These are phyloP conservation scores for Drosophila nigromelanica DNA, from an alignment of 1,140 invertebrate genomes.

Conservation along the genomic window DNA sequence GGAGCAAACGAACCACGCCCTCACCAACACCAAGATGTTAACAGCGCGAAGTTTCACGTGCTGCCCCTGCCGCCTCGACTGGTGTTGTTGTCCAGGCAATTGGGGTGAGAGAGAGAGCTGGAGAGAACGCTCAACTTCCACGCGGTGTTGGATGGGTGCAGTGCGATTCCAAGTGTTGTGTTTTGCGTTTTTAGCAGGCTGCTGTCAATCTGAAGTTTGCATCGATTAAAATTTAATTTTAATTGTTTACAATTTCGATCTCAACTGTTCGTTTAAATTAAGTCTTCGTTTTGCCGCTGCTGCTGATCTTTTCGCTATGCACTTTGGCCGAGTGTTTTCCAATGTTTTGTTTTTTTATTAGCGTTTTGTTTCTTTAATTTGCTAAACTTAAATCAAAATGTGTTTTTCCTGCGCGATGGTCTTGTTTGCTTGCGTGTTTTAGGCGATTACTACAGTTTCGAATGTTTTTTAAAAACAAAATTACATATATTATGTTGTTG, in stretches of 20 bases:
- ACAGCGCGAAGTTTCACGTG: slow-evolving; percentile 20
- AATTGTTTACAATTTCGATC: slow-evolving; percentile 52
- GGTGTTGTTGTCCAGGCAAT: slow-evolving; percentile 46
- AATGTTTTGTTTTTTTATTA: slow-evolving; percentile 39
- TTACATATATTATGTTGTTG: slow-evolving; percentile 77
- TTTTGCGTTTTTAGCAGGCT: slow-evolving; percentile 3
- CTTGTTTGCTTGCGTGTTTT: slow-evolving; percentile 29
- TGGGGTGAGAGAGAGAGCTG: slow-evolving; percentile 65
- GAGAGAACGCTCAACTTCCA: slow-evolving; percentile 22
- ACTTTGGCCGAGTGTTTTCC: slow-evolving; percentile 50
- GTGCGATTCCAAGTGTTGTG: slow-evolving; percentile 4
- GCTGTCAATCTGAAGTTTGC: slow-evolving; percentile 45
- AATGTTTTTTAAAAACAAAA: slow-evolving; percentile 84
- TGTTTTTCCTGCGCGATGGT: slow-evolving; percentile 38
- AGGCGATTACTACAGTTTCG: slow-evolving; percentile 58
- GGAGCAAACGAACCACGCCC: slow-evolving; percentile 7
- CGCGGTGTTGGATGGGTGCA: neutral
- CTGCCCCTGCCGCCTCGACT: slow-evolving; percentile 41
- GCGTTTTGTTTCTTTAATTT: slow-evolving; percentile 28
- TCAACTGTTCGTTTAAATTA: slow-evolving; percentile 42
- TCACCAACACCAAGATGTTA: slow-evolving; percentile 17
- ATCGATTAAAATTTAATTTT: slow-evolving; percentile 68
- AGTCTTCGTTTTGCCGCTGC: slow-evolving; percentile 16
- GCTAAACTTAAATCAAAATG: slow-evolving; percentile 75
- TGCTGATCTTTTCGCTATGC: slow-evolving; percentile 26